Conservation (phyloP, 2,113 vertebrate genomes). For the Panthera leo region DNA sequence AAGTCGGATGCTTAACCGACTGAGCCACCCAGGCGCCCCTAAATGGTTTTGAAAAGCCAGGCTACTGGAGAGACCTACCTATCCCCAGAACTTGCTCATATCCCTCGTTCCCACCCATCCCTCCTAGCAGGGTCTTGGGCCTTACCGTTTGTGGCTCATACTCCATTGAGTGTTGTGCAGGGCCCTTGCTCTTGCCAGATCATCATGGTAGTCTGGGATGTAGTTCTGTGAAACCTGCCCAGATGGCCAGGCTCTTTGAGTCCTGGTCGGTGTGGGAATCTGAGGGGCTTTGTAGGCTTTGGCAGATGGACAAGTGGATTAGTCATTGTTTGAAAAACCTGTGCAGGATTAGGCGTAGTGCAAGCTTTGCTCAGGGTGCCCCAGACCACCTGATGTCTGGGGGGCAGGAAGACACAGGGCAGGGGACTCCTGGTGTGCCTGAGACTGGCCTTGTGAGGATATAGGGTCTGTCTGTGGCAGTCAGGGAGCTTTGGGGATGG, state of each 20-base stretch:
- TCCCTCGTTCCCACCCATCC: background rate
- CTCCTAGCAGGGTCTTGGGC: background rate
- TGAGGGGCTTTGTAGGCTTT: background rate
- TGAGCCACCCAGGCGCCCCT: too few species aligned
- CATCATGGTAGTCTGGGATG: background rate
- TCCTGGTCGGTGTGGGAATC: background rate
- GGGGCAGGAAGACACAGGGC: background rate
- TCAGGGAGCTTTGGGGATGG: background rate
- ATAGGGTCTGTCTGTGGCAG: background rate
- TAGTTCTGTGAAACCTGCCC: background rate
- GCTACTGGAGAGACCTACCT: background rate
- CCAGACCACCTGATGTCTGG: background rate
- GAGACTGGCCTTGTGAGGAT: background rate
- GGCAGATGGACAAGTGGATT: background rate
- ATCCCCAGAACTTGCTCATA: background rate
- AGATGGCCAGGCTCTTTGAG: background rate
- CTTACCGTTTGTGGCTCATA: background rate
- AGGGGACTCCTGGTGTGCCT: background rate
- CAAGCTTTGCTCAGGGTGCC: background rate
- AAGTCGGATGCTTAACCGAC: too few species aligned
- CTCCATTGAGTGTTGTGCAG: background rate
- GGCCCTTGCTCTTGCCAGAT: background rate
- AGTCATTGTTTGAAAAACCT: background rate
- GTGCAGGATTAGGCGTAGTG: background rate
- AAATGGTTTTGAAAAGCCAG: background rate